phyloP scores from a whole-genome alignment of 2,888 invertebrate genomes.

The Hydraecia micacea region DNA sequence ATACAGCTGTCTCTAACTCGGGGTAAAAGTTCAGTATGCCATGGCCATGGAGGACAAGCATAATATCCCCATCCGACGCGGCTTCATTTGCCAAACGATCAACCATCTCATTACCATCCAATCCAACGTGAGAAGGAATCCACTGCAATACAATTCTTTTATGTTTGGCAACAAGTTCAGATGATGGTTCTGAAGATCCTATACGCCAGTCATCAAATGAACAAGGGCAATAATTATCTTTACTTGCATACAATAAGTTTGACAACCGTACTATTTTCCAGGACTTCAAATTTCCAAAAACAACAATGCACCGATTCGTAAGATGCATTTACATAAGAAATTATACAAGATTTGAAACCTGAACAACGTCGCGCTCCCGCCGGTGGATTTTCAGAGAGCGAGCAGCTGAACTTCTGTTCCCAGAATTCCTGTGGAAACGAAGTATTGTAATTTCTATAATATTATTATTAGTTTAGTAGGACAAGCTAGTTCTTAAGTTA shows the following conservation, averaged over 20 bases:
- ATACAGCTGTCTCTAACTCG: neutral
- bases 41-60: neutral
- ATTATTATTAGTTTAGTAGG: neutral
- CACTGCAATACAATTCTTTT: no score
- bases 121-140: no score
- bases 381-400: conserved; percentile 72
- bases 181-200: no score
- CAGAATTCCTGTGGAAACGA: conserved; percentile 90
- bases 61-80: neutral
- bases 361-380: conserved; percentile 62
- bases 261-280: neutral
- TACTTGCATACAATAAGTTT: neutral
- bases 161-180: no score
- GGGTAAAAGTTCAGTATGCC: neutral
- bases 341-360: conserved; percentile 46
- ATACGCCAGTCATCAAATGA: no score
- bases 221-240: no score
- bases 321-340: neutral
- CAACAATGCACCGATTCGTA: neutral
- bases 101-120: no score
- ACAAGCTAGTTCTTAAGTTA: neutral
- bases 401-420: conserved; percentile 93
- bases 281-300: neutral
- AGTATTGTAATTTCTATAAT: neutral
- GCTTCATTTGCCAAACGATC: no score